A percentile compares a stretch with the other conserved stretches of the same genome.
Conservation (phyloP, 2,113 vertebrate species). For the Beaufortia kweichowensis region DNA sequence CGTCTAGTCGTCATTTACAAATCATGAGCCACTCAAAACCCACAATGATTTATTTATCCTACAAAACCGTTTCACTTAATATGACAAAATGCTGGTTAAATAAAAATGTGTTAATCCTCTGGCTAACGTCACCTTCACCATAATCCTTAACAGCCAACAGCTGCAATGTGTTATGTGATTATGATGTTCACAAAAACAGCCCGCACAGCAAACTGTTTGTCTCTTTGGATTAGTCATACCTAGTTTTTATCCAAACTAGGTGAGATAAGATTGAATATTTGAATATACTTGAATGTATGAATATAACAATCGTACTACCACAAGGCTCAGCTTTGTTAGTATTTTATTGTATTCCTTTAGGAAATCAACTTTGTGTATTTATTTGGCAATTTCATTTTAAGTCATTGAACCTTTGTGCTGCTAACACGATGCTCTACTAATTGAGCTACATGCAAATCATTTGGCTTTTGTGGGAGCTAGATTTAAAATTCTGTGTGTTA, state of each 20-base stretch:
- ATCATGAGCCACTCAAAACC: background rate
- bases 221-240: slow-evolving; percentile 31
- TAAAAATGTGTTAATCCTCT: slow-evolving; percentile 27
- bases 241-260: slow-evolving; percentile 15
- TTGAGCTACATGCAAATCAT: too few relatives aligned
- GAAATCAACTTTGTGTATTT: too few relatives aligned
- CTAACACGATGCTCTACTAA: too few relatives aligned
- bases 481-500: too few relatives aligned
- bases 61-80: background rate
- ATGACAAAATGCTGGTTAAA: slow-evolving; percentile 31
- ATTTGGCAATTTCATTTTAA: too few relatives aligned
- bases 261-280: background rate
- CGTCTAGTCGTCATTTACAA: background rate
- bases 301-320: background rate
- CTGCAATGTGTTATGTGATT: slow-evolving; percentile 49
- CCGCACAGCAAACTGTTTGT: slow-evolving; percentile 25
- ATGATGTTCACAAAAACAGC: slow-evolving; percentile 35
- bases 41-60: slow-evolving; percentile 4
- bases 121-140: slow-evolving; percentile 37
- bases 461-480: too few relatives aligned
- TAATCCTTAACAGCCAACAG: slow-evolving; percentile 48
- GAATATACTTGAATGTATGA: too few relatives aligned
- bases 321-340: background rate
- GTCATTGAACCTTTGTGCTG: too few relatives aligned
- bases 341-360: background rate